Evolutionary conservation across 1,140 invertebrate genomes (phyloP).

Genomic region (Pseudomyrmex pallidus): DNA sequence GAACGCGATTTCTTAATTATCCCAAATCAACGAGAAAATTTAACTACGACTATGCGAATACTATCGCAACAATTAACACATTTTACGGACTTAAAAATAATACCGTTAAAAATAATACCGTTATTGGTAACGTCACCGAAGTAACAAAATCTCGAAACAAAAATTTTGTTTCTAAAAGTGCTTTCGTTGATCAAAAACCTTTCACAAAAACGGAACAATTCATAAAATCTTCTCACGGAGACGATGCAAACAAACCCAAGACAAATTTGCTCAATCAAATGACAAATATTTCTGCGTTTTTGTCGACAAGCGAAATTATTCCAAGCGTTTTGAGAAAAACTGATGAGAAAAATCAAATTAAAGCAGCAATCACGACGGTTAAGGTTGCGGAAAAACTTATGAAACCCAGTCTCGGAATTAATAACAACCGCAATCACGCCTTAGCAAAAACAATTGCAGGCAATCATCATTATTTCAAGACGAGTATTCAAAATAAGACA

Average conservation of each 20-base stretch:
- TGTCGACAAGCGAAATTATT: neutral
- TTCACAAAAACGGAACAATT: neutral
- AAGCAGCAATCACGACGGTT: too few relatives aligned
- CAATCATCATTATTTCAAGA: neutral
- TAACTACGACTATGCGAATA: neutral
- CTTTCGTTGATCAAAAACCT: neutral
- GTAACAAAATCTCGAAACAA: neutral
- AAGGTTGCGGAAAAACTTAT: too few relatives aligned
- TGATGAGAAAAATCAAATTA: neutral
- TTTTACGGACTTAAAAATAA: neutral
- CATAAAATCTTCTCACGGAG: neutral
- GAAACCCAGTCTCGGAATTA: neutral
- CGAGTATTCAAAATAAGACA: neutral
- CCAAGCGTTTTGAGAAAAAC: neutral
- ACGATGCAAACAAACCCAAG: neutral
- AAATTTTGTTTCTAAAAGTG: neutral
- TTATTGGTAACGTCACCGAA: too few relatives aligned
- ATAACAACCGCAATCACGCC: neutral
- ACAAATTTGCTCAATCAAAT: neutral
- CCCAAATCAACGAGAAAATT: neutral
- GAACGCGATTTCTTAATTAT: neutral
- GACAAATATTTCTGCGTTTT: neutral
- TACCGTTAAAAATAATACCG: neutral
- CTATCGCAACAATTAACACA: neutral
- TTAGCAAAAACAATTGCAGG: neutral